Evolutionary conservation across 2,888 invertebrate genomes (phyloP).

Genomic region (Stegana nigrithorax): DNA sequence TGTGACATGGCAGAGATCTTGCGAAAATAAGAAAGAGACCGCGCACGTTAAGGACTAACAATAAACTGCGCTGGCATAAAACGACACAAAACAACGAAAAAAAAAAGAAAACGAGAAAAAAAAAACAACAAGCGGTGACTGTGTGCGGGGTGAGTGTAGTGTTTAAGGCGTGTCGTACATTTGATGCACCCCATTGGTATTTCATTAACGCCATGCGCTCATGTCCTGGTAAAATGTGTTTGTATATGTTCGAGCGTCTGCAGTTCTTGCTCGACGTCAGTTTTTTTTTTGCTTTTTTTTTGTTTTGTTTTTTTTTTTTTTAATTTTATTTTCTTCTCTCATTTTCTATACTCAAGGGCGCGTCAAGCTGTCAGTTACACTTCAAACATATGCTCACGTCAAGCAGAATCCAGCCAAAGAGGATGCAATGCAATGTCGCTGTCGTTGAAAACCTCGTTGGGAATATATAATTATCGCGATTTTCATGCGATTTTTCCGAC

Average conservation of each 20-base stretch:
- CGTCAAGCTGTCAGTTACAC: slow-evolving; percentile 12
- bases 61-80: background rate
- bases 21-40: background rate
- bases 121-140: too few species aligned
- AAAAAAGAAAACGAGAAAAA: too few species aligned
- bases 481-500: background rate
- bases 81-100: too few species aligned
- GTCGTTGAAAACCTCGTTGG: too few species aligned
- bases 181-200: slow-evolving; percentile 49
- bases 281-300: too few species aligned
- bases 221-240: background rate
- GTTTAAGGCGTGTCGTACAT: background rate
- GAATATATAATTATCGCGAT: background rate
- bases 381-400: slow-evolving; percentile 6
- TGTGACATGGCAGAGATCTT: slow-evolving; percentile 26
- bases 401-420: background rate
- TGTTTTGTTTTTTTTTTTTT: too few species aligned
- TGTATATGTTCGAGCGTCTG: background rate
- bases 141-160: slow-evolving; percentile 17
- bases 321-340: background rate
- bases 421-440: background rate
- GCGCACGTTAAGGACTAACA: background rate
- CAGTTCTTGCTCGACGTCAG: too few species aligned
- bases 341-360: slow-evolving; percentile 1
- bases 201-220: slow-evolving; percentile 45